Conservation (phyloP, 2,797 vertebrate species). For the Sylvilagus floridanus region DNA sequence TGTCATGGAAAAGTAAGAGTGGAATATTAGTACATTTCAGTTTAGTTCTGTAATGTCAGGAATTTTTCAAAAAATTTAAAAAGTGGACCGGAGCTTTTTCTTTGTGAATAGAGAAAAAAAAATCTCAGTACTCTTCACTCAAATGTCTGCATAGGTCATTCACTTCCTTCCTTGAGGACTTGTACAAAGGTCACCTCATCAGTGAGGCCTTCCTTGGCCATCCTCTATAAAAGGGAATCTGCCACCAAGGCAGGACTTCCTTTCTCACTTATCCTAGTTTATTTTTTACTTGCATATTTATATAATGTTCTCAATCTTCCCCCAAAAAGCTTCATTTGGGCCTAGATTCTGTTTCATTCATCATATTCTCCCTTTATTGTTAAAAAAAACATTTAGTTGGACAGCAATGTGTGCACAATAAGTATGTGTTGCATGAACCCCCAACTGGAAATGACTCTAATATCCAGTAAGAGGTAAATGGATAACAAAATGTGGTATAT, state of each 20-base stretch:
- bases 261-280: neutral
- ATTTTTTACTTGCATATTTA: neutral
- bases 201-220: neutral
- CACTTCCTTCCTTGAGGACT: neutral
- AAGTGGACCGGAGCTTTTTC: too few species aligned
- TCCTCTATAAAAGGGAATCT: neutral
- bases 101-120: neutral
- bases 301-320: neutral
- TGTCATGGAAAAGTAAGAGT: too few species aligned
- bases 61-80: too few species aligned
- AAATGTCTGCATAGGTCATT: neutral
- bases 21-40: too few species aligned
- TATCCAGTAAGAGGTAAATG: neutral
- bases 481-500: neutral
- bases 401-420: neutral
- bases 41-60: too few species aligned
- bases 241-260: neutral
- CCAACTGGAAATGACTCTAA: conserved; percentile 3
- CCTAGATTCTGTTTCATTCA: neutral
- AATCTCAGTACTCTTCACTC: neutral
- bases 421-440: neutral
- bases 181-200: neutral
- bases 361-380: neutral
- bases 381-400: neutral
- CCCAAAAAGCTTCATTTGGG: neutral